Base-by-base conservation (phyloP, 2,888 invertebrate genomes). In the Cecidostiba fungosa region DNA sequence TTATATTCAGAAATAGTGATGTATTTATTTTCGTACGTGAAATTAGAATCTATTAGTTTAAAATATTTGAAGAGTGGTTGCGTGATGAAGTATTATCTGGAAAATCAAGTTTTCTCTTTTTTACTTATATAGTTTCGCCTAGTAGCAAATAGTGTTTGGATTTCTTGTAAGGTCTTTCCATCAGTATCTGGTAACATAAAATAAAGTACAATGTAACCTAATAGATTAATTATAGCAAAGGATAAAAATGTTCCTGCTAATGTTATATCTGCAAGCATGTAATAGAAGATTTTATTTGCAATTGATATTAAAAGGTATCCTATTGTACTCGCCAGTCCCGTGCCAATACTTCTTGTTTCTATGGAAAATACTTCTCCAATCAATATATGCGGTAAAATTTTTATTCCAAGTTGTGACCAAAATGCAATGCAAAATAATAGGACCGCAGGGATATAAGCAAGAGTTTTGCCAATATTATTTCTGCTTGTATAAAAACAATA, bases 151-250 rank as follows among this genome's bases (percentile, higher is more conserved):
- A 16, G 14, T 29, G 12, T 32, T 69, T 69, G 32, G 14, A 69
- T 69, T 29, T 69, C 66, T 69, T 69, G 66, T 29, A 69, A 29
- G n/a, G 66, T 16, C n/a, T 69, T 69, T 26, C 66, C 66, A 14
- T 69, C 29, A 5, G 66, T 69, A 16, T 69, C 66, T 16, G 66
- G 66, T 16, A 69, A 29, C 14, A 69, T 16, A 69, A 69, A 69
- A 14, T 69, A 69, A 12, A 69, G 29, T 16, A 69, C 16, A 1
- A 29, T 29, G 29, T 32, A 32, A 14, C 66, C 66, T 26, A 69
- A 26, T 5, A 69, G 32, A 69, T 69, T 69, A 26, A 69, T 29
- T 12, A 2, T 32, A 16, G 29, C 69, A 19, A 69, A 69, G 0
- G 29, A 29, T 29, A 69, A 69, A 69, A 69, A 69, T 69, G 69